Evolutionary conservation across 2,888 invertebrate genomes (phyloP).

Genomic region (Sylvicola cinctus): DNA sequence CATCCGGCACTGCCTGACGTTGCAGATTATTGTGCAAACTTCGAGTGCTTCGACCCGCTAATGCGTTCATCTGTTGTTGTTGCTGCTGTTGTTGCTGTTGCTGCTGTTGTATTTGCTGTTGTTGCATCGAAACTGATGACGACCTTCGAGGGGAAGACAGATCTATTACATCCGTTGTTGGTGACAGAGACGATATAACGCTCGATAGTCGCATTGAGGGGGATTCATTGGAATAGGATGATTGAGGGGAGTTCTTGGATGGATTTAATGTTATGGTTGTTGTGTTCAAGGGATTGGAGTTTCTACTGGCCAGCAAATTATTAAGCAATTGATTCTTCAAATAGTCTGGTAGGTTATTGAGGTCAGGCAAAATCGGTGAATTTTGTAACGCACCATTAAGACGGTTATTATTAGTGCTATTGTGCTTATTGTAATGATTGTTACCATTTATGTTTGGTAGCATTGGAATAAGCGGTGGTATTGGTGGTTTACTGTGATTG

Average conservation of each 20-base stretch:
- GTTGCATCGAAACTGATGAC: conserved; percentile 9
- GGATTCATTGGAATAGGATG: conserved; percentile 2
- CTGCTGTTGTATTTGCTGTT: conserved; percentile 10
- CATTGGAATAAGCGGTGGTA: conserved; percentile 6
- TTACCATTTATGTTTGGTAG: conserved; percentile 3
- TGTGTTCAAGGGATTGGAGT: background rate
- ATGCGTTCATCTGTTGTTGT: conserved; percentile 10
- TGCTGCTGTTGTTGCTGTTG: conserved; percentile 13
- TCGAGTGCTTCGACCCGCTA: background rate
- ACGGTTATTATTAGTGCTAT: conserved; percentile 5
- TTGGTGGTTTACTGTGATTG: conserved; percentile 4
- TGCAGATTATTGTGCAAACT: too few relatives aligned
- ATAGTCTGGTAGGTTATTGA: conserved; percentile 3
- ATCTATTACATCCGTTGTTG: conserved; percentile 28
- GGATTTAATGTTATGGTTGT: background rate
- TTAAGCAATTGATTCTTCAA: conserved; percentile 4
- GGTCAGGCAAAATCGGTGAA: too few relatives aligned
- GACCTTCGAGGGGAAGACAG: conserved; percentile 30
- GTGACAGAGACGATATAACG: conserved; percentile 8
- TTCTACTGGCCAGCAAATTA: background rate
- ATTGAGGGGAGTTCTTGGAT: background rate
- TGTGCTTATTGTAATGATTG: conserved; percentile 5
- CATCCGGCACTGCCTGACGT: too few relatives aligned
- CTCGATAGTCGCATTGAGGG: conserved; percentile 6
- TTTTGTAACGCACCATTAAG: too few relatives aligned